Base-by-base conservation (phyloP, 2,113 vertebrate species). In the Sebastes schlegelii region DNA sequence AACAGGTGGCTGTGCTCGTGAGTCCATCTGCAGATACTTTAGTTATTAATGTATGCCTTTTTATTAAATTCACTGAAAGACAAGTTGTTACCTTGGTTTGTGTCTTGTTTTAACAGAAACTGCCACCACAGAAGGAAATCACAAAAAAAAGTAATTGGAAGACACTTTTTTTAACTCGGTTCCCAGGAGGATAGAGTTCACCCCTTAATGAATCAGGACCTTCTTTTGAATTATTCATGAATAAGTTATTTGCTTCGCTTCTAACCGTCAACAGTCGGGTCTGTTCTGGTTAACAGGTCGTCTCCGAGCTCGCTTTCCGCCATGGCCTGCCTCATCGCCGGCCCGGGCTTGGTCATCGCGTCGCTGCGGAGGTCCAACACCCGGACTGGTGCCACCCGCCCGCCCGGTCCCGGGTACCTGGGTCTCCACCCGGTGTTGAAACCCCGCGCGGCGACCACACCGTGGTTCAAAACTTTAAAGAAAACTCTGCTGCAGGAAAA, bases 351-450 rank as follows among this genome's bases (percentile, higher is more conserved):
- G 55, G 95, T 96, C 79, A 97, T 95, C 1, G 95, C 95, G 92
- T 97, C 95, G 89, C 96, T 96, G 81, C 96, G 95, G 86, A 96
- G 95, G 83, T 96, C 96, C 86, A 96, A 95, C 12, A 93, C 87
- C 3, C 69, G 88, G 12, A 76, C 46, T 14, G 14, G 43, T 45
- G 67, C 26, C 45, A 63, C 49, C 34, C 34, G 34, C 3, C 6
- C 6, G 3, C 46, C 80, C 23, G 69, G 21, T 0, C 8, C 34
- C 2, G 55, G 1, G 7, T 3, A 1, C 1, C 54, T 16, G 1
- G 80, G 13, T 8, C 71, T 85, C 34, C 34, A 34, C 17, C 65
- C 61, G 12, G 62, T 16, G 52, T 88, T 81, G 40, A 4, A 57
- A 10, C 68, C 57, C 13, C 95, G 80, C 0, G 21, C 6, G 48